phyloP scores from a whole-genome alignment of 2,797 vertebrate genomes.

The Lerista edwardsae region DNA sequence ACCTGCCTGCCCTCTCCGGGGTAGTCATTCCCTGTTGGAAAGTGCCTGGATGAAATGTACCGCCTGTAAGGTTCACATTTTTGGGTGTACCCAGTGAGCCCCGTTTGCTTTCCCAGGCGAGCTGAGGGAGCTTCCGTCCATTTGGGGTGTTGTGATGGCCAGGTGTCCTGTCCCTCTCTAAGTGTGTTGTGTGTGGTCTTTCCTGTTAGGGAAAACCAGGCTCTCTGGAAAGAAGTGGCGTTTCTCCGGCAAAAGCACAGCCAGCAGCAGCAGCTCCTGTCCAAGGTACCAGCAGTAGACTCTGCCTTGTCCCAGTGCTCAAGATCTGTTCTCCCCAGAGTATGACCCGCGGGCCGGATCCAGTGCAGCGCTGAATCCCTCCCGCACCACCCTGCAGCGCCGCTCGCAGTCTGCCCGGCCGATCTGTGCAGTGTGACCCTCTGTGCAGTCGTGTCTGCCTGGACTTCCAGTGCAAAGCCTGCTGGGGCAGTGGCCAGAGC shows the following conservation, averaged over 20 bases:
- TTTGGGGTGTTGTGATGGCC: constrained; percentile 55
- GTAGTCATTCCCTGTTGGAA: background rate
- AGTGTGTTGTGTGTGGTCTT: constrained; percentile 57
- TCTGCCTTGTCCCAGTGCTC: constrained; percentile 64
- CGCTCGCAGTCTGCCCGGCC: no score
- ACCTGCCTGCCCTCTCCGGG: no score
- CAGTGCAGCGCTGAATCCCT: no score
- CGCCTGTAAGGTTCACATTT: background rate
- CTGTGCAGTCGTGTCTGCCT: no score
- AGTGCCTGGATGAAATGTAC: background rate
- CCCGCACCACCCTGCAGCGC: no score
- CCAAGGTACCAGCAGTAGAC: constrained; percentile 70
- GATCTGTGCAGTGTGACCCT: no score
- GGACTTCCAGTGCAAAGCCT: no score
- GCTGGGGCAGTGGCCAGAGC: no score
- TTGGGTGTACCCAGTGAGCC: background rate
- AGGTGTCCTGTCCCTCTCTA: constrained; percentile 40
- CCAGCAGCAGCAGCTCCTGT: constrained; percentile 77
- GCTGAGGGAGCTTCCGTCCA: constrained; percentile 48
- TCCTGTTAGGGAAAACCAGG: constrained; percentile 71
- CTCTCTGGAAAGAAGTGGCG: constrained; percentile 73
- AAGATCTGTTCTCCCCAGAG: no score
- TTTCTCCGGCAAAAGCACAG: constrained; percentile 74
- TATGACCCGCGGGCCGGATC: no score
- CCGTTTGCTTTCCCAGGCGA: background rate